A percentile compares a stretch with the other conserved stretches of the same genome.
Conservation (phyloP, 2,797 vertebrate genomes). For the Macrochelys suwanniensis region DNA sequence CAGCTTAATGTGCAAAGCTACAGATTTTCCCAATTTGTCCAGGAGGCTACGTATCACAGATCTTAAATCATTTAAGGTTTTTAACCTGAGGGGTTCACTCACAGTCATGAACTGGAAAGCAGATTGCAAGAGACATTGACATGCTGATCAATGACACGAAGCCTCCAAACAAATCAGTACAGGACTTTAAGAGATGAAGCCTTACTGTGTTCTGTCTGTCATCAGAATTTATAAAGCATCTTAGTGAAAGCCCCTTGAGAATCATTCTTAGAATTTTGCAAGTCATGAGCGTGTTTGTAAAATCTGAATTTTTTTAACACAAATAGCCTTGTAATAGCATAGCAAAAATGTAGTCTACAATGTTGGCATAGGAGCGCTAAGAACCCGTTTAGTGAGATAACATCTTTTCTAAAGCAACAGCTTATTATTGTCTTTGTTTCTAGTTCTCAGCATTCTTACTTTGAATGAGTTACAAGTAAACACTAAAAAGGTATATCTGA, state of each 20-base stretch:
- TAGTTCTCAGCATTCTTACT: constrained; percentile 26
- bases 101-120: constrained; percentile 57
- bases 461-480: constrained; percentile 22
- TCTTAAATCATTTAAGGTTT: constrained; percentile 58
- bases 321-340: constrained; percentile 45
- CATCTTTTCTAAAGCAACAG: constrained; percentile 41
- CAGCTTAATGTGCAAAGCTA: constrained; percentile 60
- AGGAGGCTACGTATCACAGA: constrained; percentile 56
- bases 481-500: constrained; percentile 34
- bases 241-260: constrained; percentile 71
- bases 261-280: constrained; percentile 74
- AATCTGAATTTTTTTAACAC: constrained; percentile 34
- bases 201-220: constrained; percentile 67
- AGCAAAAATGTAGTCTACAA: constrained; percentile 30
- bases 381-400: neutral
- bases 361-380: constrained; percentile 14
- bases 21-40: constrained; percentile 62
- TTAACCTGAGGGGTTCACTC: constrained; percentile 69
- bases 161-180: constrained; percentile 66
- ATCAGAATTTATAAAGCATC: constrained; percentile 73
- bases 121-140: constrained; percentile 62
- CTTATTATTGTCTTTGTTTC: constrained; percentile 16
- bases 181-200: constrained; percentile 67
- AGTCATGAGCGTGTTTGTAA: constrained; percentile 75
- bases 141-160: constrained; percentile 71